Conservation (phyloP, 2,113 vertebrate genomes). For the Egretta garzetta region DNA sequence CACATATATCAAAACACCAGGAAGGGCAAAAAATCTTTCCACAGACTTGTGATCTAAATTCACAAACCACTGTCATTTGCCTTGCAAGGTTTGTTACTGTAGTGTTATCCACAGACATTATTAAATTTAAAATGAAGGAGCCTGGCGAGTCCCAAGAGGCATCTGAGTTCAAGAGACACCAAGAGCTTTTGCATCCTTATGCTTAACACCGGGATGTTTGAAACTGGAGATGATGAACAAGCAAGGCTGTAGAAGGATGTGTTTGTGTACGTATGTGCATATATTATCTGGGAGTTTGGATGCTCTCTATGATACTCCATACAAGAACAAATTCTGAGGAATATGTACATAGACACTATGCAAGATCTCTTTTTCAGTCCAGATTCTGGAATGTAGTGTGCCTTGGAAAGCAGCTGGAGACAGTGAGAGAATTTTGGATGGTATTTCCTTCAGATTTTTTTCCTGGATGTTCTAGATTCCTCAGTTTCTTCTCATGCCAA, state of each 20-base stretch:
- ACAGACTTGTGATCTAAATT: neutral
- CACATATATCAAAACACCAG: neutral
- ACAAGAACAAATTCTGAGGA: neutral
- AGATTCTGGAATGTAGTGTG: neutral
- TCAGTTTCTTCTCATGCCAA: neutral
- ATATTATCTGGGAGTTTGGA: neutral
- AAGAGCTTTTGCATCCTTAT: neutral
- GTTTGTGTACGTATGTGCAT: rapidly evolving
- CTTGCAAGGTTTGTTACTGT: neutral
- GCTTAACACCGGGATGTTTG: neutral
- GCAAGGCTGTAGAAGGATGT: neutral
- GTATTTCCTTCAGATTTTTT: neutral
- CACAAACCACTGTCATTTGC: neutral
- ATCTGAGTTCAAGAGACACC: neutral
- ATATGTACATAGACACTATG: neutral
- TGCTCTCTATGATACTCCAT: rapidly evolving
- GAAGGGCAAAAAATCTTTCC: neutral
- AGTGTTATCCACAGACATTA: neutral
- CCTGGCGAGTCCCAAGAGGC: neutral
- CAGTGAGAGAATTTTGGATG: neutral
- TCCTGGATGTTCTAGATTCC: neutral
- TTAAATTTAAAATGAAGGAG: neutral
- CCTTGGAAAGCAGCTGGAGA: neutral
- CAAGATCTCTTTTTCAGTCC: neutral
- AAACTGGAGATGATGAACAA: rapidly evolving